Evolutionary conservation across 2,797 vertebrate genomes (phyloP).

Genomic region (Columba guinea): DNA sequence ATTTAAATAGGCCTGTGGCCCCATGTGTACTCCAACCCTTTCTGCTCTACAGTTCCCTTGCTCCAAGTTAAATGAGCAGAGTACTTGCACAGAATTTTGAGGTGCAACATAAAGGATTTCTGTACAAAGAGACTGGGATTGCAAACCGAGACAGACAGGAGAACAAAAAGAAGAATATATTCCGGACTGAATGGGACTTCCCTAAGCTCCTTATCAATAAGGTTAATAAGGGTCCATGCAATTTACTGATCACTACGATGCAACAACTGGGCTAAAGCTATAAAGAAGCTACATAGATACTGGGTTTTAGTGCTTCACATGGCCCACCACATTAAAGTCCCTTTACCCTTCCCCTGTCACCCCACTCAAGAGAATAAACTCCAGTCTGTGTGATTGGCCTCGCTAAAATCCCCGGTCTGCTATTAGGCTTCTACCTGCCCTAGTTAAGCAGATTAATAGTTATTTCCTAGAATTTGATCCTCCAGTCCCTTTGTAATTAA

Average conservation of each 20-base stretch:
- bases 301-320: slow-evolving; percentile 63
- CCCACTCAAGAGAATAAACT: slow-evolving; percentile 68
- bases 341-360: slow-evolving; percentile 65
- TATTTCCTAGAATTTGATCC: slow-evolving; percentile 80
- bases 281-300: slow-evolving; percentile 59
- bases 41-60: slow-evolving; percentile 43
- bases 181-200: slow-evolving; percentile 74
- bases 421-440: slow-evolving; percentile 81
- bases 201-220: slow-evolving; percentile 85
- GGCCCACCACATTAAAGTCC: slow-evolving; percentile 71
- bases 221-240: slow-evolving; percentile 85
- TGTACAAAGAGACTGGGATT: slow-evolving; percentile 68
- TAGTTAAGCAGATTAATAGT: slow-evolving; percentile 82
- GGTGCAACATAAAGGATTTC: slow-evolving; percentile 65
- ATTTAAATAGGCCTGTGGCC: slow-evolving; percentile 57
- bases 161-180: slow-evolving; percentile 78
- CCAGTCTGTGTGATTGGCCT: slow-evolving; percentile 67
- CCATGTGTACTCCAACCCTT: slow-evolving; percentile 31
- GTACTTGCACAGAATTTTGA: slow-evolving; percentile 67
- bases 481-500: slow-evolving; percentile 75
- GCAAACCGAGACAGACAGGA: slow-evolving; percentile 70
- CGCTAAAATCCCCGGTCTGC: slow-evolving; percentile 68
- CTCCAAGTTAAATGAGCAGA: slow-evolving; percentile 63
- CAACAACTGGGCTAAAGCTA: slow-evolving; percentile 66
- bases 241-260: slow-evolving; percentile 79